A percentile compares a stretch with the other conserved stretches of the same genome.
Evolutionary conservation across 2,888 invertebrate species (phyloP).

Genomic region (Drosophila gaucha): DNA sequence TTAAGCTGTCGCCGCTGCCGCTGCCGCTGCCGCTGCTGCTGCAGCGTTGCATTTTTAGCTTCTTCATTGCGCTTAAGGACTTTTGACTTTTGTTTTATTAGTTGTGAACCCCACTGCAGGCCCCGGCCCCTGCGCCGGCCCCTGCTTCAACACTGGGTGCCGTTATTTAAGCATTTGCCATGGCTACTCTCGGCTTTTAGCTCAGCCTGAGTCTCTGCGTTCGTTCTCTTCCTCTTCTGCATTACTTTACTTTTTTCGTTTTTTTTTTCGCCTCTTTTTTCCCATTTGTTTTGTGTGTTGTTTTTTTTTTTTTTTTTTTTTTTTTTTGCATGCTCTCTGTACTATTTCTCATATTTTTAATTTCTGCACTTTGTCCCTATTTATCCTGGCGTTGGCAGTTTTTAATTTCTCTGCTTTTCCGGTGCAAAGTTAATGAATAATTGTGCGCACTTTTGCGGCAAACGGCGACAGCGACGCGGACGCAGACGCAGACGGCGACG

Average conservation of each 20-base stretch:
- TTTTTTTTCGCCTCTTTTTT: slow-evolving; percentile 1
- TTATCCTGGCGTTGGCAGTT: slow-evolving; percentile 83
- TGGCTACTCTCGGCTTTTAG: slow-evolving; percentile 39
- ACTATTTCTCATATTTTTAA: slow-evolving; percentile 80
- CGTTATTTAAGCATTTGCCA: slow-evolving; percentile 60
- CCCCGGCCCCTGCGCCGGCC: not conserved
- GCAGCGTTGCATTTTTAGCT: slow-evolving; percentile 79
- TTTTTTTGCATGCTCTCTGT: slow-evolving; percentile 47
- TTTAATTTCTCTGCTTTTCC: slow-evolving; percentile 83
- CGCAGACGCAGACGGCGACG: slow-evolving; percentile 18
- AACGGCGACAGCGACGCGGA: slow-evolving; percentile 59
- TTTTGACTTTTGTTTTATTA: slow-evolving; percentile 84
- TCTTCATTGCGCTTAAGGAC: slow-evolving; percentile 83
- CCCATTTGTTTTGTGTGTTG: slow-evolving; percentile 23
- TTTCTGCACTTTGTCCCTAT: slow-evolving; percentile 82
- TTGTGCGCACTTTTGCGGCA: slow-evolving; percentile 82
- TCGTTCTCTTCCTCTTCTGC: slow-evolving; percentile 2
- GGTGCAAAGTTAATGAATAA: slow-evolving; percentile 84
- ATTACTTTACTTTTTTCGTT: not conserved
- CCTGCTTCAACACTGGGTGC: slow-evolving; percentile 17
- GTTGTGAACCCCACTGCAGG: slow-evolving; percentile 66
- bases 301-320: slow-evolving; percentile 28
- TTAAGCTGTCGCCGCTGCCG: slow-evolving; percentile 58
- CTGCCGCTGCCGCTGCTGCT: slow-evolving; percentile 17
- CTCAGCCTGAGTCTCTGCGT: slow-evolving; percentile 26